These are phyloP conservation scores for Leptinotarsa defecta DNA, from an alignment of 1,140 invertebrate genomes.

Conservation along the genomic window DNA sequence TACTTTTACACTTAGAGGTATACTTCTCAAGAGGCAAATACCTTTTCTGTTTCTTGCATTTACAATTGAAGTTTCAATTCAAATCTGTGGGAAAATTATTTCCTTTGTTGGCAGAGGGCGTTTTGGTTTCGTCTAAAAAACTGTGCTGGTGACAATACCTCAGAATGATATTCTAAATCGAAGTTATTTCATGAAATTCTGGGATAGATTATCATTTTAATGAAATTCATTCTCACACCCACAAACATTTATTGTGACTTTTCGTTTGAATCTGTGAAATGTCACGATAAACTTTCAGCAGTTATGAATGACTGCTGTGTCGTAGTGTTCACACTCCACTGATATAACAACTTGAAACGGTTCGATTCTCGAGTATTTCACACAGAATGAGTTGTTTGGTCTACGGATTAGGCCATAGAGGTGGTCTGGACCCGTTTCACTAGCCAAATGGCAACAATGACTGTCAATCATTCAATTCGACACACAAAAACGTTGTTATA, in stretches of 20 bases:
- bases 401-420: slow-evolving; percentile 3
- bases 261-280: background rate
- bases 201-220: background rate
- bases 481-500: slow-evolving; percentile 17
- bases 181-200: background rate
- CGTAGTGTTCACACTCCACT: background rate
- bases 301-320: background rate
- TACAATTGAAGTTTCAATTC: too few species aligned
- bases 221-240: slow-evolving; percentile 24
- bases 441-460: slow-evolving; percentile 11
- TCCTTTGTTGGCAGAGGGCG: too few species aligned
- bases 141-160: background rate
- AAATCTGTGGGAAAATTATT: too few species aligned
- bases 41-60: too few species aligned
- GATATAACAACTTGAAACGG: background rate
- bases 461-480: slow-evolving; percentile 18
- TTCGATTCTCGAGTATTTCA: slow-evolving; percentile 18
- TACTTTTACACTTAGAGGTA: too few species aligned
- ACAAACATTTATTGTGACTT: slow-evolving; percentile 13
- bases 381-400: slow-evolving; percentile 21
- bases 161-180: background rate
- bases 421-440: slow-evolving; percentile 4
- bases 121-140: background rate
- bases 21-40: too few species aligned
- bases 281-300: background rate